Conservation (phyloP, 2,797 vertebrate genomes). For the Mycteria americana region DNA sequence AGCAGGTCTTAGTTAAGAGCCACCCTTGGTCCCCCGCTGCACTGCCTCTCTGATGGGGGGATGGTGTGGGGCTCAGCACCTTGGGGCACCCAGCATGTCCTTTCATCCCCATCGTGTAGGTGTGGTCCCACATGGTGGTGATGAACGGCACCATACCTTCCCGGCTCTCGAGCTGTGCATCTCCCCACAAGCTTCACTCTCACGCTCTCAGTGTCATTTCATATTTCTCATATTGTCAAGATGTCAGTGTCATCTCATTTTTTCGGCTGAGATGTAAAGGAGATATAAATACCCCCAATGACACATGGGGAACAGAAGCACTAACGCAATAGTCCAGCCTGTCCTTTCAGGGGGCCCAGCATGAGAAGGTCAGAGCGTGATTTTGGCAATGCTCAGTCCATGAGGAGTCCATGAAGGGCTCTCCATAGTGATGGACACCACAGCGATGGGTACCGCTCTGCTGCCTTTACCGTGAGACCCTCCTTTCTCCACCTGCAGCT, state of each 20-base stretch:
- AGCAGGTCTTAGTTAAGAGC: background rate
- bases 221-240: background rate
- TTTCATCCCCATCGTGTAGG: fast-evolving
- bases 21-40: background rate
- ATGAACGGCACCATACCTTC: background rate
- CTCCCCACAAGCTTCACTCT: background rate
- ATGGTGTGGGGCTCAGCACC: background rate
- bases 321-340: background rate
- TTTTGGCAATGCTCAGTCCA: background rate
- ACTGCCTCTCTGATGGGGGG: no score
- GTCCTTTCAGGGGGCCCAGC: background rate
- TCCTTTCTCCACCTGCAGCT: background rate
- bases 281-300: background rate
- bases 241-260: fast-evolving
- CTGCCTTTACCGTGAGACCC: background rate
- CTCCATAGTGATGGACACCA: background rate
- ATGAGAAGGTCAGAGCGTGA: background rate
- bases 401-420: background rate
- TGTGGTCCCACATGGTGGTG: background rate
- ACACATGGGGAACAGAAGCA: background rate
- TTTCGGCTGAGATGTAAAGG: background rate
- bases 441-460: background rate
- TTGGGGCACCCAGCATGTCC: background rate
- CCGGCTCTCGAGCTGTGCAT: background rate
- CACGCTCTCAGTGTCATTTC: background rate